A percentile compares a stretch with the other conserved stretches of the same genome.
Evolutionary conservation across 2,797 vertebrate species (phyloP).

Genomic region (Atherinosoma microstoma): DNA sequence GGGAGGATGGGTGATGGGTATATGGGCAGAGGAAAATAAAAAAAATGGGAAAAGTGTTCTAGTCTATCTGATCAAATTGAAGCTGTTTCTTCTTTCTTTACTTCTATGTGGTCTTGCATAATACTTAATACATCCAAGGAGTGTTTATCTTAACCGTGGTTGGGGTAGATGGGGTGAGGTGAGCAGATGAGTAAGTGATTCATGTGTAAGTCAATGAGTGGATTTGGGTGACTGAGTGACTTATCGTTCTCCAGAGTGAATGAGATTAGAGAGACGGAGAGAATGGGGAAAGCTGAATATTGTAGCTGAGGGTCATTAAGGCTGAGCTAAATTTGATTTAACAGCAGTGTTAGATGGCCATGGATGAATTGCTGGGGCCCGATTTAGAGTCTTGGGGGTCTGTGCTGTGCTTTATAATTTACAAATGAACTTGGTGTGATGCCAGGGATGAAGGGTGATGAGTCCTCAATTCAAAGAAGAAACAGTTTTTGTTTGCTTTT

Average conservation of each 20-base stretch:
- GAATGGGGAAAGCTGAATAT: slow-evolving; percentile 35
- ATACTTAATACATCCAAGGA: not conserved
- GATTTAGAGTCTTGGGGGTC: slow-evolving; percentile 37
- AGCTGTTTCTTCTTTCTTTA: not conserved
- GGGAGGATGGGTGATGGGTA: slow-evolving; percentile 35
- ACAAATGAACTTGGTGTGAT: slow-evolving; percentile 15
- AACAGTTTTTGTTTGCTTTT: not conserved
- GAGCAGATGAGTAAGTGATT: slow-evolving; percentile 25
- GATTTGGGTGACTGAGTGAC: slow-evolving; percentile 47
- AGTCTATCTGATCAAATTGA: slow-evolving; percentile 9
- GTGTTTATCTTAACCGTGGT: not conserved
- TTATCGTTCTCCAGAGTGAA: slow-evolving; percentile 33
- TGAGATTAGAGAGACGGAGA: slow-evolving; percentile 45
- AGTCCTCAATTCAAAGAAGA: not conserved
- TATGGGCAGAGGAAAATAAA: not conserved
- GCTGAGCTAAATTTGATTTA: slow-evolving; percentile 63
- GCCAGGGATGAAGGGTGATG: slow-evolving; percentile 15
- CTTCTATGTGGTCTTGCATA: not conserved
- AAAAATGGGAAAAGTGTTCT: slow-evolving; percentile 1
- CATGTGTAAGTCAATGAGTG: slow-evolving; percentile 32
- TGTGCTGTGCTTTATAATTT: slow-evolving; percentile 24
- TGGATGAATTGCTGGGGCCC: slow-evolving; percentile 39
- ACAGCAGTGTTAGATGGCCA: slow-evolving; percentile 35
- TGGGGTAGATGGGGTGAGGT: not conserved
- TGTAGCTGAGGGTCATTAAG: slow-evolving; percentile 58